phyloP scores from a whole-genome alignment of 2,888 invertebrate genomes.

The Arenicola marina region DNA sequence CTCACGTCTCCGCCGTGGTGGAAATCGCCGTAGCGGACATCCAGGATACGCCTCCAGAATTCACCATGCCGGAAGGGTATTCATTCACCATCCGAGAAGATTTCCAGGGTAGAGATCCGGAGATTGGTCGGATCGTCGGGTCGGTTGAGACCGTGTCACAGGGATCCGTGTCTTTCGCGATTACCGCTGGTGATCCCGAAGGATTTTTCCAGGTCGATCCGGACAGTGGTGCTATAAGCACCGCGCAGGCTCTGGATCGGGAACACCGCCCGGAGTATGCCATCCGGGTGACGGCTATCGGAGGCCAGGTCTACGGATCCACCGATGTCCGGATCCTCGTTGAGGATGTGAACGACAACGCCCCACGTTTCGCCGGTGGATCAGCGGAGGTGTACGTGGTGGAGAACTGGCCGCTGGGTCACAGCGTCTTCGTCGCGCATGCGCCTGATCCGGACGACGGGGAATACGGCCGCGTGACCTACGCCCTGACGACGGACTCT shows the following conservation, averaged over 20 bases:
- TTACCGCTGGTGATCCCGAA: constrained; percentile 79
- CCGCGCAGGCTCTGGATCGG: constrained; percentile 80
- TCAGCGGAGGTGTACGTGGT: constrained; percentile 70
- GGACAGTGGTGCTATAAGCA: constrained; percentile 77
- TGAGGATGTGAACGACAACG: constrained; percentile 88
- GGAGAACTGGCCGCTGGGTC: constrained; percentile 91
- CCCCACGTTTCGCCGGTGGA: constrained; percentile 67
- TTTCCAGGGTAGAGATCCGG: constrained; percentile 68
- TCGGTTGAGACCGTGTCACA: constrained; percentile 64
- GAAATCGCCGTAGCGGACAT: constrained; percentile 41
- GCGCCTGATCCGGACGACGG: constrained; percentile 88
- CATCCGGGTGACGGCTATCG: constrained; percentile 79
- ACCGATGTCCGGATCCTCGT: constrained; percentile 81
- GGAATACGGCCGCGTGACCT: constrained; percentile 80
- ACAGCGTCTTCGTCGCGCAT: constrained; percentile 85
- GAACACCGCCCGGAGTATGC: constrained; percentile 79
- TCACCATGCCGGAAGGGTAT: constrained; percentile 73
- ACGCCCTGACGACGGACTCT: constrained; percentile 79
- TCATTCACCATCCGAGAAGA: constrained; percentile 84
- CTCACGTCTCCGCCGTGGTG: constrained; percentile 35
- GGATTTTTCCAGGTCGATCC: constrained; percentile 81
- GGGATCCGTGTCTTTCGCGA: constrained; percentile 56
- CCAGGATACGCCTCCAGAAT: constrained; percentile 40
- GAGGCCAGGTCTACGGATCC: constrained; percentile 76
- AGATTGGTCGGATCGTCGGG: constrained; percentile 77